Evolutionary conservation across 2,113 vertebrate species (phyloP).

Genomic region (Pangasianodon hypophthalmus): DNA sequence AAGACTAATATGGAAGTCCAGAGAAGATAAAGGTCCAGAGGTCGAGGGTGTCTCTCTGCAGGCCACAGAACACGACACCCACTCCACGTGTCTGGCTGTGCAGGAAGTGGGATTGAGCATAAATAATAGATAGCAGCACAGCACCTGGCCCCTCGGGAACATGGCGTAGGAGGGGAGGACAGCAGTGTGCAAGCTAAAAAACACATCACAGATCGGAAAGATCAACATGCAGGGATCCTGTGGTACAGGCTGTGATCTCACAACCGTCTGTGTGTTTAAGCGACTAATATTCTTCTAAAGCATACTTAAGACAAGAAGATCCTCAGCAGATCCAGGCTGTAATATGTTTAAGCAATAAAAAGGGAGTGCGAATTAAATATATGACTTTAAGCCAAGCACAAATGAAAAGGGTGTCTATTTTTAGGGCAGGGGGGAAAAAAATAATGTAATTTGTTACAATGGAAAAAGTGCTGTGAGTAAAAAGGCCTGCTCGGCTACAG

Average conservation of each 20-base stretch:
- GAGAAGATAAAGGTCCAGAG: conserved; percentile 2
- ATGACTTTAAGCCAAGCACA: not conserved
- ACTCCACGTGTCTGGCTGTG: conserved; percentile 51
- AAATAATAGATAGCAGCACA: conserved; percentile 64
- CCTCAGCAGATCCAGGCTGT: not conserved
- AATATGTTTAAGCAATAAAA: not conserved
- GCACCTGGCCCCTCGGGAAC: conserved; percentile 30
- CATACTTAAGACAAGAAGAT: conserved; percentile 3
- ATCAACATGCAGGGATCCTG: conserved; percentile 41
- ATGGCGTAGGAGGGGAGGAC: conserved; percentile 25
- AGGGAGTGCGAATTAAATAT: conserved; percentile 1
- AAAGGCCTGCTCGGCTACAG: not conserved
- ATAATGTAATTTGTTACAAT: not conserved
- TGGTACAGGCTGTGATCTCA: not conserved
- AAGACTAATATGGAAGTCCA: conserved; percentile 11
- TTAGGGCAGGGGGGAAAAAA: not conserved
- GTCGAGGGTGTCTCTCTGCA: not conserved
- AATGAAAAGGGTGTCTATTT: conserved; percentile 6
- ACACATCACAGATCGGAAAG: conserved; percentile 40
- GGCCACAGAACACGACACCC: conserved; percentile 56
- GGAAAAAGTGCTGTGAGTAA: not conserved
- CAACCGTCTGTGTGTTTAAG: not conserved
- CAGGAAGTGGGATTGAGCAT: conserved; percentile 62
- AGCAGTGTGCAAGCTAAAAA: conserved; percentile 33
- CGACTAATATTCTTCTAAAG: conserved; percentile 17